Evolutionary conservation across 2,113 vertebrate species (phyloP).

Genomic region (Anarhynchus alexandrinus): DNA sequence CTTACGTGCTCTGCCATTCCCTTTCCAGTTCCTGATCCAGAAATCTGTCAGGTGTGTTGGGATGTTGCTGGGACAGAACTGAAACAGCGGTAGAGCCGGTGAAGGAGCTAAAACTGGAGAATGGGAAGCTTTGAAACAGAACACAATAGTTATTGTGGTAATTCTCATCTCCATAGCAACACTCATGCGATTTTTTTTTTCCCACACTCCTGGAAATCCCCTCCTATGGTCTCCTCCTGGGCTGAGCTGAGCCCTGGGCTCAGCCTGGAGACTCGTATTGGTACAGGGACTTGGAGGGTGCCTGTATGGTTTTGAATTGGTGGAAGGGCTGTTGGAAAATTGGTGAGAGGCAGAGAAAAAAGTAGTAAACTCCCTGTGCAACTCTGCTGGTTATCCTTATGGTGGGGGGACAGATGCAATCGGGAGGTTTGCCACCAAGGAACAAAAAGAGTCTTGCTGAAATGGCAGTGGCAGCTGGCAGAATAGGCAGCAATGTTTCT

Average conservation of each 20-base stretch:
- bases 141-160: conserved; percentile 35
- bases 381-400: not conserved
- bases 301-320: not conserved
- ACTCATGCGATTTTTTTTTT: not conserved
- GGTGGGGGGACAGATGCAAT: not conserved
- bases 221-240: not conserved
- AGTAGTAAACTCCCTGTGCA: not conserved
- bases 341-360: not conserved
- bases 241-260: not conserved
- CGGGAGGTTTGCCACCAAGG: not conserved
- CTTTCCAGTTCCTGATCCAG: not conserved
- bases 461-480: not conserved
- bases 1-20: not conserved
- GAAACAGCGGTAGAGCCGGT: not conserved
- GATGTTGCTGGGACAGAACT: not conserved
- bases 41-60: not conserved
- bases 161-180: conserved; percentile 44
- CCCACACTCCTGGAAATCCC: conserved; percentile 12
- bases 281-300: not conserved
- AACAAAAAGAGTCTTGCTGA: not conserved
- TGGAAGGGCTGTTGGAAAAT: not conserved
- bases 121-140: not conserved
- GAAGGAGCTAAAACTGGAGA: not conserved
- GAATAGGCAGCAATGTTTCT: not conserved
- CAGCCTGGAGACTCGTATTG: not conserved